These are phyloP conservation scores for Bujurquina vittata DNA, from an alignment of 2,113 vertebrate genomes.

Conservation along the genomic window DNA sequence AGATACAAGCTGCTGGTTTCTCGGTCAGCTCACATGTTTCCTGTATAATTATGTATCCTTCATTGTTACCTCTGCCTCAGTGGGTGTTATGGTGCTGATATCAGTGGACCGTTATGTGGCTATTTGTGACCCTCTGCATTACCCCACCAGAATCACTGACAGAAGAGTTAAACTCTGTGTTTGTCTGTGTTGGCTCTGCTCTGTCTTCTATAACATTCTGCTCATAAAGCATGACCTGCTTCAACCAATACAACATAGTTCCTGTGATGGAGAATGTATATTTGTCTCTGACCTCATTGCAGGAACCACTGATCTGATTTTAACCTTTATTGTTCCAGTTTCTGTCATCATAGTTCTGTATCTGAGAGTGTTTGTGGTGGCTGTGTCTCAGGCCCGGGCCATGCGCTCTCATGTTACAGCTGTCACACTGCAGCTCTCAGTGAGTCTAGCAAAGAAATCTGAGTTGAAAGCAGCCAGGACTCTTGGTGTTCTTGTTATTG, in stretches of 20 bases:
- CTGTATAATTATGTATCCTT: not conserved
- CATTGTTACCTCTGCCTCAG: conserved; percentile 11
- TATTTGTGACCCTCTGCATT: conserved; percentile 10
- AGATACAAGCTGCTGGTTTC: conserved; percentile 57
- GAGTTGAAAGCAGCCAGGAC: conserved; percentile 2
- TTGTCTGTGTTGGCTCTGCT: conserved; percentile 59
- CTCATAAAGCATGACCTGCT: not conserved
- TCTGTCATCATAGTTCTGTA: not conserved
- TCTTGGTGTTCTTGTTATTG: not conserved
- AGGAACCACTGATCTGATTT: not conserved
- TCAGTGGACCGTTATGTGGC: conserved; percentile 53
- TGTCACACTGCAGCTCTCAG: not conserved
- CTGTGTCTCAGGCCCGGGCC: no score
- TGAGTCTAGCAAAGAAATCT: not conserved
- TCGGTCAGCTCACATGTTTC: conserved; percentile 42
- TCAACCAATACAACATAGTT: not conserved
- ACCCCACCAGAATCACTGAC: no score
- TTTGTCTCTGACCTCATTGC: not conserved
- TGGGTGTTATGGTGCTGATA: conserved; percentile 58
- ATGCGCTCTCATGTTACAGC: not conserved
- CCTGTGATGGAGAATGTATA: not conserved
- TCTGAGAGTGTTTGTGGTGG: no score
- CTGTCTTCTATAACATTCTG: not conserved
- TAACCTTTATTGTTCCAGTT: not conserved
- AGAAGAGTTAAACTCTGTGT: no score